Evolutionary conservation across 2,113 vertebrate species (phyloP).

Genomic region (Sapajus apella): DNA sequence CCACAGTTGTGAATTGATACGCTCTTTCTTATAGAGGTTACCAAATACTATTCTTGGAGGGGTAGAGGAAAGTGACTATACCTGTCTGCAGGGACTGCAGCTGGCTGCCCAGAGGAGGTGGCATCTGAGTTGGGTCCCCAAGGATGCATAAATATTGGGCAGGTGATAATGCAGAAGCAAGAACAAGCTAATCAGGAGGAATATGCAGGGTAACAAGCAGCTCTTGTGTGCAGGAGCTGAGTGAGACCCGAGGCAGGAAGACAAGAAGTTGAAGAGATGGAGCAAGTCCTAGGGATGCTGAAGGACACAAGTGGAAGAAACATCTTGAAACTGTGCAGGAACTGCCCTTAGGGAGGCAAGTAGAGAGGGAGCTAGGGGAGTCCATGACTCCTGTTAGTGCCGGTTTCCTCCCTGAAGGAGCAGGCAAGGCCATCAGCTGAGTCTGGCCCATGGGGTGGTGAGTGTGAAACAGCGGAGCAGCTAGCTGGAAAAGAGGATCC

Average conservation of each 20-base stretch:
- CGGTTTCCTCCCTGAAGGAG: background rate
- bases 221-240: background rate
- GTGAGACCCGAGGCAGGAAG: background rate
- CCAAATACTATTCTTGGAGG: background rate
- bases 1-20: background rate
- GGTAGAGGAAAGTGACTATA: background rate
- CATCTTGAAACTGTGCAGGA: too few relatives aligned
- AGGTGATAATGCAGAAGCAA: background rate
- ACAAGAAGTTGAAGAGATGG: background rate
- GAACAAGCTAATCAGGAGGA: background rate
- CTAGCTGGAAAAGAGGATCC: background rate
- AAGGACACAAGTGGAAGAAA: background rate
- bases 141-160: background rate
- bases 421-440: background rate
- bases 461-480: background rate
- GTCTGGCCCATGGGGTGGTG: rapidly evolving
- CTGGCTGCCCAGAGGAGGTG: background rate
- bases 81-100: background rate
- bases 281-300: background rate
- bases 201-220: background rate
- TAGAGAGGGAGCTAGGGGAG: background rate
- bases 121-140: background rate
- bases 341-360: background rate
- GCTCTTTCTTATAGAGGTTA: background rate
- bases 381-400: rapidly evolving